Percentiles rank a stretch among this genome's conserved stretches.
These are phyloP conservation scores for Macquaria ambigua DNA, from an alignment of 2,113 vertebrate genomes.

Conservation along the genomic window DNA sequence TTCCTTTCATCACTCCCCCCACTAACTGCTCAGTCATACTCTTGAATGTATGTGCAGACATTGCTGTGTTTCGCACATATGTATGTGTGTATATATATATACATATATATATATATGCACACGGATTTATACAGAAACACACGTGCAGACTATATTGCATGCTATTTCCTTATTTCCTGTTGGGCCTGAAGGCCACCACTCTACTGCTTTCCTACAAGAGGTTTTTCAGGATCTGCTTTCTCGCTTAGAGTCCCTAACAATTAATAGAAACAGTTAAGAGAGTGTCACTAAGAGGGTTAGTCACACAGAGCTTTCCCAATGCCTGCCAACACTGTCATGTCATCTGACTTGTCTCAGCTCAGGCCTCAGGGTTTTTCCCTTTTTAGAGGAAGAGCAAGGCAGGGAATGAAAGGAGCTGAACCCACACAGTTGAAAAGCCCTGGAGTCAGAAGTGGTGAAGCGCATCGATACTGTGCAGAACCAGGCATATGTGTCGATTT, in stretches of 20 bases:
- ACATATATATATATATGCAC: neutral
- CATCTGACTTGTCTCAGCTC: slow-evolving; percentile 61
- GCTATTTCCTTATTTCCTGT: slow-evolving; percentile 18
- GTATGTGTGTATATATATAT: too few species aligned
- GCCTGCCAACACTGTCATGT: slow-evolving; percentile 58
- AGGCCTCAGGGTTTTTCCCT: slow-evolving; percentile 51
- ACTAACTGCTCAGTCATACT: slow-evolving; percentile 11
- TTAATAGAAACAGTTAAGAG: slow-evolving; percentile 64
- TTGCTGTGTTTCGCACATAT: neutral
- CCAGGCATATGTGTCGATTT: slow-evolving; percentile 19
- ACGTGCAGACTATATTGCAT: neutral
- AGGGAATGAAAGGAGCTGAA: slow-evolving; percentile 45
- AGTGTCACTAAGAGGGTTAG: slow-evolving; percentile 61
- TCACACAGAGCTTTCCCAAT: slow-evolving; percentile 47
- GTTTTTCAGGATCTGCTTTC: slow-evolving; percentile 37
- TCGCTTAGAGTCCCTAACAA: slow-evolving; percentile 59
- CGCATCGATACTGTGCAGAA: slow-evolving; percentile 28
- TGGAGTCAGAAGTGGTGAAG: slow-evolving; percentile 16
- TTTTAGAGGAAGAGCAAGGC: slow-evolving; percentile 50
- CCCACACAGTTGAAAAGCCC: slow-evolving; percentile 45
- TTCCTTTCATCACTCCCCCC: slow-evolving; percentile 35
- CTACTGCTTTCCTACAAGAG: slow-evolving; percentile 3
- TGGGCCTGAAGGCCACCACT: slow-evolving; percentile 9
- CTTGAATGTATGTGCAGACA: slow-evolving; percentile 5
- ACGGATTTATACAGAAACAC: neutral